Evolutionary conservation across 2,888 invertebrate genomes (phyloP), one percentile per base, ranked within the genome.

Genomic region (Allolobophora icterica): DNA sequence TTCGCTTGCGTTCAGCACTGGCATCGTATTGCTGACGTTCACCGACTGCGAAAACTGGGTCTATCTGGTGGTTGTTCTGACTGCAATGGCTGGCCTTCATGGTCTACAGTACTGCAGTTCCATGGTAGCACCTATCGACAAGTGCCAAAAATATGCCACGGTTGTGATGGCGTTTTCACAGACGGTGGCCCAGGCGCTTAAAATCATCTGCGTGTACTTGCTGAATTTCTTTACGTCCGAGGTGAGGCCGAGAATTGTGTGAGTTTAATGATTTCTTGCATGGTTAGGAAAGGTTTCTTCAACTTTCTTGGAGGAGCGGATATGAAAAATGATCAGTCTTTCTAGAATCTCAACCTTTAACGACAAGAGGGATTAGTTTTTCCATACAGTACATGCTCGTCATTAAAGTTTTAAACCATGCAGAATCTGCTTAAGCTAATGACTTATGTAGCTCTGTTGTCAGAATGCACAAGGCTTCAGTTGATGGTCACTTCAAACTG

Each of bases 1-100:
- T 24, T 33, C 52, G 21, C 38, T 89, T 89, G 89, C 89, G 19
- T 89, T 89, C 42, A 52, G 89, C 89, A 33, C 40, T n/a, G 89
- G 89, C 17, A 15, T 89, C 19, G 52, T 89, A 34, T 6, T 89
- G n/a, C 45, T 89, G 89, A 89, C 89, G 33, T 45, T 52, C 52
- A 38, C 38, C 21, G 42, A 42, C 40, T 89, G 89, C 30, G 42
- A 42, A 8, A 19, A 42, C 42, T 89, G 89, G 89, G 52, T 40
- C 35, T 35, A 42, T 42, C 42, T 89, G 2, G 89, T 52, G 5
- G 33, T 52, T 21, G 89, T 38, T 33, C 89, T 89, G 89, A 89
- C 52, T 6, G 24, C 89, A 33, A 42, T 42, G 33, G 42, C 89
- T 42, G 42, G 42, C 13, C 42, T 42, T 52, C 42, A 89, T 21